Conservation (phyloP, 2,113 vertebrate species). For the Dromaius novaehollandiae region DNA sequence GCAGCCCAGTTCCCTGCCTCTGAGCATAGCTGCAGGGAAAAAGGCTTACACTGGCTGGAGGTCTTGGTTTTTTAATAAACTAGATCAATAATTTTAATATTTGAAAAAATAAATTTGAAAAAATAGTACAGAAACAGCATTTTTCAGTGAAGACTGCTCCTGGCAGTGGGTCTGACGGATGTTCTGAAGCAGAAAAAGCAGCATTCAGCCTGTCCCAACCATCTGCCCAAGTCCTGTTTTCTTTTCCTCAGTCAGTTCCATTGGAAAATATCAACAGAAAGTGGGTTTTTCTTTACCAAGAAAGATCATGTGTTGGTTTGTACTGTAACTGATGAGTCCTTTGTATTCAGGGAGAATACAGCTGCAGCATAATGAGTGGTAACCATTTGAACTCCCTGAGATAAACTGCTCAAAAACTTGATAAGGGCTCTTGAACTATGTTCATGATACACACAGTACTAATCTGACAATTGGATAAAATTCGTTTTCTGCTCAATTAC, state of each 20-base stretch:
- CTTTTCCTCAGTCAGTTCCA: slow-evolving; percentile 5
- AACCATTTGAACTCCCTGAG: slow-evolving; percentile 32
- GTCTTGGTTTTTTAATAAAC: background rate
- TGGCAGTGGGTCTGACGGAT: slow-evolving; percentile 11
- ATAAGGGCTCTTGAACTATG: slow-evolving; percentile 24
- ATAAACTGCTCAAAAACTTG: slow-evolving; percentile 38
- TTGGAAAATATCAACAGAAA: slow-evolving; percentile 53
- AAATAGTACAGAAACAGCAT: background rate
- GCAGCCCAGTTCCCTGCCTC: background rate
- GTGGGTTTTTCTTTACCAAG: background rate
- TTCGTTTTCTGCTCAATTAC: background rate
- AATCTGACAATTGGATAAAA: slow-evolving; percentile 20
- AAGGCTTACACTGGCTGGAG: background rate
- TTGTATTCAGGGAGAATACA: slow-evolving; percentile 16
- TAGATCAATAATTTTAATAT: background rate
- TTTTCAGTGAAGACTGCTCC: background rate
- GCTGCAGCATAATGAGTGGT: background rate
- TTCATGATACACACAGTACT: background rate
- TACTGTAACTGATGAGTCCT: background rate
- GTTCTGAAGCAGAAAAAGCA: slow-evolving; percentile 10
- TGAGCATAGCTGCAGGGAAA: background rate
- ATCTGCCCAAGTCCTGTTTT: slow-evolving; percentile 32
- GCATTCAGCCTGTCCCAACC: background rate
- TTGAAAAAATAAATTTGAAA: background rate
- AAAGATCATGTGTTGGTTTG: background rate